These are phyloP conservation scores for Copsychus sechellarum DNA, from an alignment of 2,113 vertebrate genomes.

Conservation along the genomic window DNA sequence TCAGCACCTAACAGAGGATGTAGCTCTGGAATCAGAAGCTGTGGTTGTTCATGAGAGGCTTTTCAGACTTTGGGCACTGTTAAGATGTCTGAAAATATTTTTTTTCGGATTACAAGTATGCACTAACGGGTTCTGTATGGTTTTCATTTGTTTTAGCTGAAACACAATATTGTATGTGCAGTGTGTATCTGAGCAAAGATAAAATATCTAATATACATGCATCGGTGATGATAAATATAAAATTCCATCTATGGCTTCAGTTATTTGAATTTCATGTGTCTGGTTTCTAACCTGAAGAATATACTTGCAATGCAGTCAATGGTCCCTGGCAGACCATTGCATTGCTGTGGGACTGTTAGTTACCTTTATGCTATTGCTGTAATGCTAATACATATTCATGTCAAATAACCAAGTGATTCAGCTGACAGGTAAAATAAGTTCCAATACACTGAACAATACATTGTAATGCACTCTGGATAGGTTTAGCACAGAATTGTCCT, in stretches of 20 bases:
- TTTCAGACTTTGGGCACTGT: neutral
- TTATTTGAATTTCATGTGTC: slow-evolving; percentile 19
- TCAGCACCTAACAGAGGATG: neutral
- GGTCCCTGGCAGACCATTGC: slow-evolving; percentile 12
- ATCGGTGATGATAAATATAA: neutral
- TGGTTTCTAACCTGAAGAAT: slow-evolving; percentile 16
- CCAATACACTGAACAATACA: slow-evolving; percentile 17
- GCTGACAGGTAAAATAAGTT: slow-evolving; percentile 36
- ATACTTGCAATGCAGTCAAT: slow-evolving; percentile 2
- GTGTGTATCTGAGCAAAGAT: neutral
- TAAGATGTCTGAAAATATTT: neutral
- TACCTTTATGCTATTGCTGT: slow-evolving; percentile 28
- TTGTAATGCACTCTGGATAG: neutral
- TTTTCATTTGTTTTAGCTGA: slow-evolving; percentile 19
- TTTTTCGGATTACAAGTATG: neutral
- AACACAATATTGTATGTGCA: neutral
- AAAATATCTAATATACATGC: neutral
- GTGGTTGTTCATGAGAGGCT: neutral
- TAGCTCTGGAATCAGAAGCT: neutral
- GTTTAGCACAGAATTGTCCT: neutral
- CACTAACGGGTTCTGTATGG: neutral
- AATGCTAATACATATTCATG: slow-evolving; percentile 37
- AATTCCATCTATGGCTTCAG: neutral
- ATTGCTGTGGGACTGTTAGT: slow-evolving; percentile 9
- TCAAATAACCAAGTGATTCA: neutral